Percentiles rank a stretch among this genome's conserved stretches.
Conservation (phyloP, 2,113 vertebrate genomes). For the Pan paniscus region DNA sequence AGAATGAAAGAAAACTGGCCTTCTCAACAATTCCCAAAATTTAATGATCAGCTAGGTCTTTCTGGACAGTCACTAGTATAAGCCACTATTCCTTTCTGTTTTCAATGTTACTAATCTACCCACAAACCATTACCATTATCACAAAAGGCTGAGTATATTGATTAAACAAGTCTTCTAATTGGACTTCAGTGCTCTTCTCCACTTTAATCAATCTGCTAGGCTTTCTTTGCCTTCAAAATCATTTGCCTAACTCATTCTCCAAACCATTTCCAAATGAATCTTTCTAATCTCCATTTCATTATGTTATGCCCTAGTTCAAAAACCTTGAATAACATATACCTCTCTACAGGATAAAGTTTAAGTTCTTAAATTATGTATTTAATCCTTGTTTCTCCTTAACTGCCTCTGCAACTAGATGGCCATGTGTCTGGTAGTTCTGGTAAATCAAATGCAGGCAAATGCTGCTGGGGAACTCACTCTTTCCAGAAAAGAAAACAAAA, state of each 20-base stretch:
- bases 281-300: neutral
- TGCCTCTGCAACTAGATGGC: neutral
- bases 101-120: neutral
- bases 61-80: neutral
- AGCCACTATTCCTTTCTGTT: neutral
- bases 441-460: slow-evolving; percentile 1
- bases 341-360: slow-evolving; percentile 27
- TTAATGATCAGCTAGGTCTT: neutral
- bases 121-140: neutral
- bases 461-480: neutral
- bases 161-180: neutral
- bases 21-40: neutral
- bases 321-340: neutral
- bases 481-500: neutral
- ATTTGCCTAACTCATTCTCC: slow-evolving; percentile 3
- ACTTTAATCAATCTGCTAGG: neutral
- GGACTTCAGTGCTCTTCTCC: neutral
- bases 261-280: neutral
- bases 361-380: slow-evolving; percentile 10
- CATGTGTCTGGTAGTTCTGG: neutral
- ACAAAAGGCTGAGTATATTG: neutral
- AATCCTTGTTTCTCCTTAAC: neutral
- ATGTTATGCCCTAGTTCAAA: neutral
- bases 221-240: neutral
- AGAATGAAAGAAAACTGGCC: neutral